A percentile compares a stretch with the other conserved stretches of the same genome.
Conservation (phyloP, 2,113 vertebrate genomes). For the Hippocampus comes region DNA sequence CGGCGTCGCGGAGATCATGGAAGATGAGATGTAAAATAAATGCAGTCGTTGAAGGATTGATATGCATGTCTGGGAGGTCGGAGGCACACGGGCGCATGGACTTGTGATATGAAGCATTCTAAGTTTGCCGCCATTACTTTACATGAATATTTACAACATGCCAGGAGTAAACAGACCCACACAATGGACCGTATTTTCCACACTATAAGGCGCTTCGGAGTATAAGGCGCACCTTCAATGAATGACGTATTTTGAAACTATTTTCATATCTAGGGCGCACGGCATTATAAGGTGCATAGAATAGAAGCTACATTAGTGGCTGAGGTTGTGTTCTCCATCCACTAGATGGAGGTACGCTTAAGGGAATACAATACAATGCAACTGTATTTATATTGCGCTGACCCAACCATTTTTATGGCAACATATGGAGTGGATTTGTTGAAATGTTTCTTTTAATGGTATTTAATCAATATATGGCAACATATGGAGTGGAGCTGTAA, state of each 20-base stretch:
- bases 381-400: no score
- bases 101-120: neutral
- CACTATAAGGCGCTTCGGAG: no score
- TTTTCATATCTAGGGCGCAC: no score
- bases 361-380: no score
- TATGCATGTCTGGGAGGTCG: neutral
- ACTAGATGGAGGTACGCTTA: no score
- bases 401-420: slow-evolving; percentile 34
- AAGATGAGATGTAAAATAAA: slow-evolving; percentile 7
- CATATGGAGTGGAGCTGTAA: no score
- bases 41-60: neutral
- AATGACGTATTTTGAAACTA: no score
- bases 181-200: neutral
- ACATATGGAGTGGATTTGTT: slow-evolving; percentile 27
- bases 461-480: neutral
- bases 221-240: no score
- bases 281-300: no score
- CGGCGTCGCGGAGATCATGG: neutral
- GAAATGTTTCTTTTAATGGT: neutral
- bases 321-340: no score
- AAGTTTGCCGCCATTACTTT: neutral
- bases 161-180: neutral
- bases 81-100: neutral
- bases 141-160: neutral
- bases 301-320: neutral